Conservation (phyloP, 2,888 invertebrate genomes). For the Chalcis sispes region DNA sequence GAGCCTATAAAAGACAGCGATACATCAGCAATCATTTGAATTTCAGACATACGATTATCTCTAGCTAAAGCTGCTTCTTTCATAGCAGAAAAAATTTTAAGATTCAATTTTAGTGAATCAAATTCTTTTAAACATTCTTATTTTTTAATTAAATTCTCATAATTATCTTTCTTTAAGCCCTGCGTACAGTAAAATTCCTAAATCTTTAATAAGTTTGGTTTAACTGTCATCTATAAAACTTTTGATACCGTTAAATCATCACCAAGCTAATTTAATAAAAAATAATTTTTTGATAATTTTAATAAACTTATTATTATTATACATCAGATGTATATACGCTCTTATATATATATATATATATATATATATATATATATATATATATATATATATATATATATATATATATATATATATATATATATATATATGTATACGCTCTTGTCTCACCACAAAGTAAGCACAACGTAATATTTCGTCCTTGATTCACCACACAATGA, state of each 20-base stretch:
- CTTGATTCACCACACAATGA: neutral
- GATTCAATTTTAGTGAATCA: slow-evolving; percentile 1
- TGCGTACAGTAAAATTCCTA: neutral
- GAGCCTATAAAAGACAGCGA: neutral
- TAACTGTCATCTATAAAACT: neutral
- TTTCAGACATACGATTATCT: neutral
- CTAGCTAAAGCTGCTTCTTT: neutral
- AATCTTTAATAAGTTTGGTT: neutral
- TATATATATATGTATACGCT: neutral
- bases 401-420: too few relatives aligned
- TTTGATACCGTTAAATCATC: neutral
- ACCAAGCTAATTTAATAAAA: too few relatives aligned
- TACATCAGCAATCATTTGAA: neutral
- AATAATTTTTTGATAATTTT: too few relatives aligned
- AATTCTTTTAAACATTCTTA: neutral
- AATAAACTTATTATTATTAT: too few relatives aligned
- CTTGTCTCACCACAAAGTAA: neutral
- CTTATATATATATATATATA: slow-evolving; percentile 7
- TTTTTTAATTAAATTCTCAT: neutral
- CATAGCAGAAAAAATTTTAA: neutral
- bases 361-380: too few relatives aligned
- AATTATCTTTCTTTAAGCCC: slow-evolving; percentile 3
- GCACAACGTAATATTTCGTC: neutral
- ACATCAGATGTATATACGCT: slow-evolving; percentile 31
- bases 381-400: too few relatives aligned